phyloP scores from a whole-genome alignment of 2,888 invertebrate species.

The Leptura quadrifasciata region DNA sequence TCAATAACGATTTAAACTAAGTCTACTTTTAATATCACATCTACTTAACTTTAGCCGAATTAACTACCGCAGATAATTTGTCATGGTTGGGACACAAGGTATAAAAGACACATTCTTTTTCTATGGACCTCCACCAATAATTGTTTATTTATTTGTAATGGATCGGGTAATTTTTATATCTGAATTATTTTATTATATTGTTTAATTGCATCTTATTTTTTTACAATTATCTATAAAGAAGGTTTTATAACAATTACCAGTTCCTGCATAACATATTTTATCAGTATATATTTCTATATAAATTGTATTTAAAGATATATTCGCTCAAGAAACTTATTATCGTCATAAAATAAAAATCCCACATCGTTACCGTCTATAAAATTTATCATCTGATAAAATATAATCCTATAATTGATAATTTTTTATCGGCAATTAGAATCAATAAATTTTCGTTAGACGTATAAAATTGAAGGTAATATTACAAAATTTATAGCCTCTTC shows the following conservation, averaged over 20 bases:
- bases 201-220: slow-evolving; percentile 24
- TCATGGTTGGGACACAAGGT: slow-evolving; percentile 1
- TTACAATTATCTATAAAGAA: slow-evolving; percentile 26
- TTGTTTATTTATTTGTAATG: not conserved
- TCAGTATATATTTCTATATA: slow-evolving; percentile 24
- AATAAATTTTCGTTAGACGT: slow-evolving; percentile 61
- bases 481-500: slow-evolving; percentile 40
- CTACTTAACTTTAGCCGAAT: slow-evolving; percentile 15
- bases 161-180: not conserved
- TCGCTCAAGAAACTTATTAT: slow-evolving; percentile 43
- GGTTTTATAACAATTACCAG: slow-evolving; percentile 9
- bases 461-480: slow-evolving; percentile 44
- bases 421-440: slow-evolving; percentile 68
- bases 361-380: slow-evolving; percentile 59
- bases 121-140: not conserved
- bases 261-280: not conserved
- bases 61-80: slow-evolving; percentile 26
- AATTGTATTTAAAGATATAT: slow-evolving; percentile 33
- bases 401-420: slow-evolving; percentile 67
- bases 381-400: slow-evolving; percentile 65
- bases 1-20: slow-evolving; percentile 29
- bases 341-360: slow-evolving; percentile 54
- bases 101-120: not conserved
- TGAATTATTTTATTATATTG: slow-evolving; percentile 16
- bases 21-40: slow-evolving; percentile 19